Evolutionary conservation across 1,140 invertebrate species (phyloP).

Genomic region (Sipha flava): DNA sequence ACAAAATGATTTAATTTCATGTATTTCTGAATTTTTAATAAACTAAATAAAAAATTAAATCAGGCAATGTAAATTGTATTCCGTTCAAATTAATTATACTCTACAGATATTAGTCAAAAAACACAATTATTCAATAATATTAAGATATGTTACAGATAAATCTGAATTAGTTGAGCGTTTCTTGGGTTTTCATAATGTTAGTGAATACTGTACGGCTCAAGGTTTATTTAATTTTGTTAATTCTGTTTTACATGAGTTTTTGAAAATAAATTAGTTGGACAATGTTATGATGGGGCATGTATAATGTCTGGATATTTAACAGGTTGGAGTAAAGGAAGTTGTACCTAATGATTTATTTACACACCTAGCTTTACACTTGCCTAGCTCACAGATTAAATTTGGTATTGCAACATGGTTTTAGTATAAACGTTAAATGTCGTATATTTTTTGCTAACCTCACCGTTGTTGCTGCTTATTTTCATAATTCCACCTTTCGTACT

Average conservation of each 20-base stretch:
- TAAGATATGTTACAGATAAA: not conserved
- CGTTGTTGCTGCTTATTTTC: no score
- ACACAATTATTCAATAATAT: not conserved
- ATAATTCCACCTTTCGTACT: no score
- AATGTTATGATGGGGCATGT: slow-evolving; percentile 24
- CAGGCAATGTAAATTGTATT: not conserved
- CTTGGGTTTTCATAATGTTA: no score
- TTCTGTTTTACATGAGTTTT: slow-evolving; percentile 17
- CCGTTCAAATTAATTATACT: slow-evolving; percentile 1
- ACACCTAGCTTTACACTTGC: no score
- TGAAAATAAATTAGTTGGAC: not conserved
- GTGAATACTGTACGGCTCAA: slow-evolving; percentile 28
- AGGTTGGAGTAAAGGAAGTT: not conserved
- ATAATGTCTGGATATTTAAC: no score
- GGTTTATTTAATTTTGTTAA: slow-evolving; percentile 29
- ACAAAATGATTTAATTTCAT: no score
- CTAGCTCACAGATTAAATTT: not conserved
- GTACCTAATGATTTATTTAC: not conserved
- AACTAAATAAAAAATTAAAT: not conserved
- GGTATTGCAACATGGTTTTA: no score
- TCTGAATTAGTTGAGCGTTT: no score
- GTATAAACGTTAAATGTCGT: no score
- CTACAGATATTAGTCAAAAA: slow-evolving; percentile 18
- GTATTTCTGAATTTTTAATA: not conserved
- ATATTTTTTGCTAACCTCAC: no score